Conservation (phyloP, 2,113 vertebrate genomes). For the Suricata suricatta region DNA sequence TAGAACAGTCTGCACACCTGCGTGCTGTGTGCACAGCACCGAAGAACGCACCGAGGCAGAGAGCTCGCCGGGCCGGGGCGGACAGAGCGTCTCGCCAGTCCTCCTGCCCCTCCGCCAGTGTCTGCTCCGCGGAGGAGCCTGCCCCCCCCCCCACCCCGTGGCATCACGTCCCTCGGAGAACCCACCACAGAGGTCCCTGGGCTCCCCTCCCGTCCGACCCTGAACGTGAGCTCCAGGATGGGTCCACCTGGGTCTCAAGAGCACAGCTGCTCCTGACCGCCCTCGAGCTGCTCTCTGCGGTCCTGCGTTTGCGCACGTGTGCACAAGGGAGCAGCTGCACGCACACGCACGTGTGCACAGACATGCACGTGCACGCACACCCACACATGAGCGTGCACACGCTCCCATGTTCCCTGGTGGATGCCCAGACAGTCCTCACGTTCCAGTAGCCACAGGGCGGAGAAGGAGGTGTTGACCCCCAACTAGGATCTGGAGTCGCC, state of each 20-base stretch:
- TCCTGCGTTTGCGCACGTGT: rapidly evolving
- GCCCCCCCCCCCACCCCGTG: no score
- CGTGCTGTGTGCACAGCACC: no score
- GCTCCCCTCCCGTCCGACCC: not conserved
- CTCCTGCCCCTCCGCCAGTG: no score
- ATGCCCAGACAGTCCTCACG: not conserved
- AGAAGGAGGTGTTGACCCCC: rapidly evolving
- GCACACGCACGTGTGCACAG: no score
- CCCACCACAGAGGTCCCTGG: rapidly evolving
- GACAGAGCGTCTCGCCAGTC: not conserved
- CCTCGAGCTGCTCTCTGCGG: not conserved
- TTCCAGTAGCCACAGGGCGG: rapidly evolving
- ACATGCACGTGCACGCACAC: no score
- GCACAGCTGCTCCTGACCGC: not conserved
- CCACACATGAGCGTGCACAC: not conserved
- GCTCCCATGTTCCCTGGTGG: not conserved
- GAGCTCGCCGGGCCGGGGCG: not conserved
- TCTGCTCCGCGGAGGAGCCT: not conserved
- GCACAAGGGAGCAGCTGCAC: not conserved
- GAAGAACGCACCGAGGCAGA: no score
- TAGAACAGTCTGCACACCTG: not conserved
- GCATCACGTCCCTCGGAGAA: not conserved
- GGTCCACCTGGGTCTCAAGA: rapidly evolving
- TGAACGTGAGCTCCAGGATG: no score
- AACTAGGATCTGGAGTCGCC: rapidly evolving